phyloP scores from a whole-genome alignment of 2,113 vertebrate species.

The Sakesphorus luctuosus region DNA sequence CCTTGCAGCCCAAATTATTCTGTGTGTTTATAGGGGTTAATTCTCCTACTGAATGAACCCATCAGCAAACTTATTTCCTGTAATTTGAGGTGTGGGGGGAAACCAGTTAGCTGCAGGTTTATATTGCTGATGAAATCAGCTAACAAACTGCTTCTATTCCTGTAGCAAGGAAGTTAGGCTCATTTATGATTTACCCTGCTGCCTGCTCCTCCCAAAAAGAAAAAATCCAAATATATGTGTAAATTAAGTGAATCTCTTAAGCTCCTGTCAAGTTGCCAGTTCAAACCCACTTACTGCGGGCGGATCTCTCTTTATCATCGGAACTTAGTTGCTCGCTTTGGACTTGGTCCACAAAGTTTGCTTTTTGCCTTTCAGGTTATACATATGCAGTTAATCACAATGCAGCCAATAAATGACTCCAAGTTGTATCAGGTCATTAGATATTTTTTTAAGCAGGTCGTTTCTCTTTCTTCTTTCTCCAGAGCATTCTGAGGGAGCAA shows the following conservation, averaged over 20 bases:
- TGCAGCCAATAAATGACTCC: background rate
- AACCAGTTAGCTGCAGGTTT: background rate
- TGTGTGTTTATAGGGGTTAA: background rate
- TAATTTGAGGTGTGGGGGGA: background rate
- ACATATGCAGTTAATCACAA: background rate
- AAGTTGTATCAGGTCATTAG: background rate
- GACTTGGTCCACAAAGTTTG: background rate
- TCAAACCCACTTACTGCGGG: background rate
- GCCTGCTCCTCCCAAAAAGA: background rate
- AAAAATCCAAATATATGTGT: background rate
- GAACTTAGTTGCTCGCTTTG: conserved; percentile 21
- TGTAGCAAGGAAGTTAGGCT: background rate
- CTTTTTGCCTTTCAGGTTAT: background rate
- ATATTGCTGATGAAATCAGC: background rate
- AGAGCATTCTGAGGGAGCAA: background rate
- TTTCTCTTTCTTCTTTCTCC: background rate
- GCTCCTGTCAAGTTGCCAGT: background rate
- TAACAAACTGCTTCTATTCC: background rate
- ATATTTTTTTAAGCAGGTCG: background rate
- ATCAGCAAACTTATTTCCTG: background rate
- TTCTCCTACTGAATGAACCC: background rate
- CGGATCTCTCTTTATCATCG: conserved; percentile 7
- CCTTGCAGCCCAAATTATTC: background rate
- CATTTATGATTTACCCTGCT: background rate
- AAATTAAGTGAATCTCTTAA: conserved; percentile 28